Evolutionary conservation across 2,888 invertebrate species (phyloP), one percentile per base, ranked within the genome.

Genomic region (Gisinianus flammeolus): DNA sequence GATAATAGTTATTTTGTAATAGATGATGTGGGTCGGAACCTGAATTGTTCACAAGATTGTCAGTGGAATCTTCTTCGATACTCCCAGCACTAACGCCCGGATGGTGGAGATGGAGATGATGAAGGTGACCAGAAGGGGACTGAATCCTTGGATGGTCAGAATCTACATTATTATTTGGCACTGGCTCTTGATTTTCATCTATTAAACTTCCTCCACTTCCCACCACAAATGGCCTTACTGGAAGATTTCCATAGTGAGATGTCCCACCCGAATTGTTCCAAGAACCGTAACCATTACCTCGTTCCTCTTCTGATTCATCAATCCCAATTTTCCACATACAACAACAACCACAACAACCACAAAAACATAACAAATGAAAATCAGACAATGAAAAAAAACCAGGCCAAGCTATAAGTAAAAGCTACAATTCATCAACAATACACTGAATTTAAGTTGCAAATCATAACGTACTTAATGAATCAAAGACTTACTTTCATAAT

Each of bases 161-260:
- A 35, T 44, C 44, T 33, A 62, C 64, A 52, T 62, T 71, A 70
- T 77, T 77, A 76, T 81, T 81, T 80, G 79, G 81, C 81, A 81
- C 81, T 52, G 72, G 72, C 62, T 35, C 71, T 26, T 80, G 80
- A 80, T 77, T 78, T 74, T 75, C 76, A 66, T 73, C 79, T 26
- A 52, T 69, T 35, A 19, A 73, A 8, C 68, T 71, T 28, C 75
- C 76, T 12, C 78, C 78, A 54, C 75, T 77, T n/a, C 70, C 73
- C 28, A 81, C 28, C 28, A 84, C 76, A 76, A 79, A 85, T 16
- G 85, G 81, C 30, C 84, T 78, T 10, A 84, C 82, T 10, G 85
- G 85, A 8, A 85, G 82, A 76, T 85, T 85, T 10, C 85, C 85
- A 67, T 85, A 85, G 76, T 85, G 85, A 19, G 85, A 85, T 6